Evolutionary conservation across 2,888 invertebrate genomes (phyloP), one percentile per base, ranked within the genome.

Genomic region (Dynastes hyllus): DNA sequence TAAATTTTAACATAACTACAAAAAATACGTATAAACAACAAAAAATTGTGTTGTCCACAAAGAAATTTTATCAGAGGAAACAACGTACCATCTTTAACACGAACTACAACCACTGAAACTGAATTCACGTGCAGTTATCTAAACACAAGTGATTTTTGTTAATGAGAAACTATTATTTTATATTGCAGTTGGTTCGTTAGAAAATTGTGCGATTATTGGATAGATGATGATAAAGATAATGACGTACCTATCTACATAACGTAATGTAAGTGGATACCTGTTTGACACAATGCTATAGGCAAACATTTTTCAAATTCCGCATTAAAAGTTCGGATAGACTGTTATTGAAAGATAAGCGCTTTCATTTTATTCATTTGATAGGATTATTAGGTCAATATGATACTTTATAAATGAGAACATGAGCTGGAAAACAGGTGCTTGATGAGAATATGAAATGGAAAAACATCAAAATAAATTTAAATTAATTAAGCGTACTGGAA

Each of bases 201-300:
- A 69, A 51, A 51, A 69, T 16, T 66, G 40, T 22, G 55, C 37
- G 66, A 67, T 69, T 69, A 69, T 51, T 69, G 16, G 51, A 51
- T 69, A 29, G 51, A 50, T 69, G 69, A 53, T 69, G 69, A 69
- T 69, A 53, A 51, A 40, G 69, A 69, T 69, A 69, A 69, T 27
- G 22, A 51, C 51, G 45, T 67, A 67, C 13, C 40, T 4, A 67
- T 27, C 40, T 4, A 67, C 45, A 45, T 11, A 67, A 67, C 45
- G 22, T 69, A 69, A 67, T 9, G 37, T 37, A 40, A 63, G 45
- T 45, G 45, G 45, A 45, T 45, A 8, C 6, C 2, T 66, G 11
- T 66, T 8, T 11, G 13, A 27, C 9, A 51, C 11, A 6, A 8
- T 1, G 8, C 55, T 37, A 58, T 58, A 22, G 22, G 5, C 13